A percentile compares a stretch with the other conserved stretches of the same genome.
phyloP scores from a whole-genome alignment of 2,888 invertebrate genomes.

The Hypena proboscidalis region DNA sequence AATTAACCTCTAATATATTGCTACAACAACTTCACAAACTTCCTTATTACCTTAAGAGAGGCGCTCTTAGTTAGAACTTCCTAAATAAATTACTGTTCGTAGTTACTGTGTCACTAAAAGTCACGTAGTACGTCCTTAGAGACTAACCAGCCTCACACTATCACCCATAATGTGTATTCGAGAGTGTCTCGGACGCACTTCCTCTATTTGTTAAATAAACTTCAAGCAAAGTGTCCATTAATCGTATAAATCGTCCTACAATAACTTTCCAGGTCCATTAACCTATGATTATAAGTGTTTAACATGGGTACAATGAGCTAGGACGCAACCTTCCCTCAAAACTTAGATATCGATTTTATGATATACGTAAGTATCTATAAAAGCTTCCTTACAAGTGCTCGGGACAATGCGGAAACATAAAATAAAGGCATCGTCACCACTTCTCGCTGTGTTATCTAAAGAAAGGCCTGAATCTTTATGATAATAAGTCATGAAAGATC shows the following conservation, averaged over 20 bases:
- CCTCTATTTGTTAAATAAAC: slow-evolving; percentile 2
- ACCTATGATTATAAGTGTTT: slow-evolving; percentile 27
- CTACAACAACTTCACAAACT: slow-evolving; percentile 46
- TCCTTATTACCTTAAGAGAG: slow-evolving; percentile 46
- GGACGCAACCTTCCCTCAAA: slow-evolving; percentile 26
- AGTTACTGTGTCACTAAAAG: slow-evolving; percentile 23
- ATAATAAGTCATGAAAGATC: slow-evolving; percentile 49
- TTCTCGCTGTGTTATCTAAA: slow-evolving; percentile 40
- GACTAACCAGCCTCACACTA: slow-evolving; percentile 20
- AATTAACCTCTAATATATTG: slow-evolving; percentile 48
- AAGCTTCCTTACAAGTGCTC: slow-evolving; percentile 38
- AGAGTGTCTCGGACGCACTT: slow-evolving; percentile 2
- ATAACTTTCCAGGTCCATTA: slow-evolving; percentile 15
- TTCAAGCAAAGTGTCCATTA: slow-evolving; percentile 14
- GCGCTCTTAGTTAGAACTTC: slow-evolving; percentile 18
- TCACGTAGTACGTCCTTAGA: slow-evolving; percentile 27
- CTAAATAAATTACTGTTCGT: slow-evolving; percentile 34
- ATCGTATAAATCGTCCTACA: slow-evolving; percentile 16
- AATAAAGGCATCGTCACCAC: slow-evolving; percentile 45
- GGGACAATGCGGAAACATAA: slow-evolving; percentile 46
- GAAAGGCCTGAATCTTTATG: slow-evolving; percentile 49
- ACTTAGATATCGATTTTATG: slow-evolving; percentile 31
- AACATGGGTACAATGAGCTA: slow-evolving; percentile 20
- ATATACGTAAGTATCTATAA: slow-evolving; percentile 32
- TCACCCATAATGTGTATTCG: slow-evolving; percentile 10